Conservation (phyloP, 2,797 vertebrate genomes). For the Hemibagrus guttatus region DNA sequence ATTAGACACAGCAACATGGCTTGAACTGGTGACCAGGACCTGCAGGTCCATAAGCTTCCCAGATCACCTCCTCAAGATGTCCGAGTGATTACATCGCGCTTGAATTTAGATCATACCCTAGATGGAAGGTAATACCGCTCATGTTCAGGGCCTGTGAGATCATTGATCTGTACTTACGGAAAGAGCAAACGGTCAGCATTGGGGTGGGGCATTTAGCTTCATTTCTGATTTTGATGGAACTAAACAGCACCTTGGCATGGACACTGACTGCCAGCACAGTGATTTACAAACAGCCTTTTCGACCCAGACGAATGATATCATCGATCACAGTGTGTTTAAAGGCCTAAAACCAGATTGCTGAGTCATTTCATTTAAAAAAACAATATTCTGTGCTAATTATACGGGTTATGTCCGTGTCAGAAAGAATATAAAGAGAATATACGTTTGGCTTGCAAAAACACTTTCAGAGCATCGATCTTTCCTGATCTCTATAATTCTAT, state of each 20-base stretch:
- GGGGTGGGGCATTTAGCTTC: not conserved
- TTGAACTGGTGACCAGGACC: not conserved
- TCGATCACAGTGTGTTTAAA: not conserved
- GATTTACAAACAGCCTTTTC: not conserved
- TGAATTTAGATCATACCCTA: not conserved
- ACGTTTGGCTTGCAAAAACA: not conserved
- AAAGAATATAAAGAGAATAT: not conserved
- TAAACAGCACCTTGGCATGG: slow-evolving; percentile 5
- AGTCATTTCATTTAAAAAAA: not conserved
- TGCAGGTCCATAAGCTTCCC: not conserved
- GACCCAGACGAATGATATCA: not conserved
- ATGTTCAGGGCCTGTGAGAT: not conserved
- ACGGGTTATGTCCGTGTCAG: not conserved
- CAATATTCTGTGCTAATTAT: too few relatives aligned
- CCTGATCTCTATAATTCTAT: slow-evolving; percentile 11
- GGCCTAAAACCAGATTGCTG: not conserved
- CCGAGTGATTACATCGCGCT: not conserved
- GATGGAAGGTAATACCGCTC: not conserved
- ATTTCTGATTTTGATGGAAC: not conserved
- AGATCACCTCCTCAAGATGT: not conserved
- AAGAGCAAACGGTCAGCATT: slow-evolving; percentile 8
- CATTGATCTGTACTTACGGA: slow-evolving; percentile 28
- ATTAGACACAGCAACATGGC: not conserved
- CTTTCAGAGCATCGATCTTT: slow-evolving; percentile 6
- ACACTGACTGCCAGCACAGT: not conserved